Percentiles rank a stretch among this genome's conserved stretches.
Evolutionary conservation across 2,113 vertebrate genomes (phyloP).

Genomic region (Probosciger aterrimus): DNA sequence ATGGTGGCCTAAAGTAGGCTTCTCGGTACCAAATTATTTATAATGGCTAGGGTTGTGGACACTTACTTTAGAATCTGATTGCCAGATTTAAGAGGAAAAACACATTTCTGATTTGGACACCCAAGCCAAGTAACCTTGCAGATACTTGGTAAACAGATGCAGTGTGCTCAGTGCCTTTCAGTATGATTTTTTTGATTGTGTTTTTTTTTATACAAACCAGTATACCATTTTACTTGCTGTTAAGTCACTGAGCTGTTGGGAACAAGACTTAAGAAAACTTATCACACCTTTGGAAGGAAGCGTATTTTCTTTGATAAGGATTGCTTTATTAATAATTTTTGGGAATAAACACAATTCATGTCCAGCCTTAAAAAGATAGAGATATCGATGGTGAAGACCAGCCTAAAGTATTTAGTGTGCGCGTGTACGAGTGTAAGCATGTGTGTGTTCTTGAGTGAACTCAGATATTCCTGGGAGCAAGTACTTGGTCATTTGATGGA

Average conservation of each 20-base stretch:
- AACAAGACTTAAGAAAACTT: constrained; percentile 73
- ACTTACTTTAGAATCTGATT: constrained; percentile 75
- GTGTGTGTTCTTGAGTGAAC: constrained; percentile 75
- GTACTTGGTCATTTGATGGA: constrained; percentile 73
- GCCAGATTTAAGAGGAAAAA: constrained; percentile 67
- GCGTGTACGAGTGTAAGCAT: constrained; percentile 69
- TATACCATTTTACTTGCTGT: constrained; percentile 75
- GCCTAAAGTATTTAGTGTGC: constrained; percentile 68
- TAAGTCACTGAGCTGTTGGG: constrained; percentile 82
- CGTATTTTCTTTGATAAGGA: constrained; percentile 66
- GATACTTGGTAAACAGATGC: constrained; percentile 70
- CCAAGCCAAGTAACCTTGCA: constrained; percentile 80
- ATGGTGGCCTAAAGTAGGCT: constrained; percentile 85
- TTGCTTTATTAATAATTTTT: constrained; percentile 64
- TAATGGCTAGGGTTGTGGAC: constrained; percentile 76
- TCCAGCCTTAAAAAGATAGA: constrained; percentile 77
- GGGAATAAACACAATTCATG: constrained; percentile 69
- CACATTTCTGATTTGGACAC: constrained; percentile 69
- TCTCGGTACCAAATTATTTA: constrained; percentile 84
- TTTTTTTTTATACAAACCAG: constrained; percentile 26
- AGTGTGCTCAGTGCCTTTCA: constrained; percentile 80
- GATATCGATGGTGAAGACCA: constrained; percentile 68
- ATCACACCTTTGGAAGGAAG: constrained; percentile 59
- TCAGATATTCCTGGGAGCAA: constrained; percentile 78
- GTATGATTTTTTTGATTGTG: constrained; percentile 49